phyloP scores from a whole-genome alignment of 2,113 vertebrate species.

The Paradisaea rubra region DNA sequence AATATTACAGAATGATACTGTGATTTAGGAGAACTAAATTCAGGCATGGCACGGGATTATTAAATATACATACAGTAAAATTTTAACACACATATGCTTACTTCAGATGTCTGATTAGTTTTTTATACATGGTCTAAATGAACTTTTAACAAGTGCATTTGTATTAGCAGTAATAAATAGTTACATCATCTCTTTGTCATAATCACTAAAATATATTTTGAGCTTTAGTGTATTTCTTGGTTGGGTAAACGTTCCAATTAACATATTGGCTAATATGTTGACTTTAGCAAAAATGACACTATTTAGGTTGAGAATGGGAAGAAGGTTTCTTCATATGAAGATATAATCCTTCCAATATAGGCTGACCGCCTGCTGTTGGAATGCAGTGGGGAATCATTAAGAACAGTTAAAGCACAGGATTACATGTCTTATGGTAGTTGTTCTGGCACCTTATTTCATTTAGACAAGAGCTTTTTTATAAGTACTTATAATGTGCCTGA shows the following conservation, averaged over 20 bases:
- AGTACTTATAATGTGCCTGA: not conserved
- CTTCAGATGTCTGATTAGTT: not conserved
- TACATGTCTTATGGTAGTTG: not conserved
- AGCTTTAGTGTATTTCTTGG: not conserved
- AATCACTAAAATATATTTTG: not conserved
- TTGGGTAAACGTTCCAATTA: not conserved
- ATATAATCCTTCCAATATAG: not conserved
- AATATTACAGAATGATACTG: not conserved
- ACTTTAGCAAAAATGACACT: not conserved
- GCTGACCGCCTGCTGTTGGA: not conserved
- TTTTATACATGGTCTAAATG: not conserved
- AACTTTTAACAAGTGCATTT: not conserved
- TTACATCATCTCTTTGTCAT: not conserved
- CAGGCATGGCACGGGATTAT: not conserved
- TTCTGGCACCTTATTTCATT: not conserved
- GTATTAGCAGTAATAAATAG: not conserved
- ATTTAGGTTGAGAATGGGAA: not conserved
- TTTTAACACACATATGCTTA: not conserved
- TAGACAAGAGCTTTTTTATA: not conserved
- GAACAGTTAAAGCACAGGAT: not conserved
- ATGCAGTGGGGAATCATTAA: not conserved
- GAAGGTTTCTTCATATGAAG: not conserved
- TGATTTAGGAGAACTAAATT: not conserved
- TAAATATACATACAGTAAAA: not conserved
- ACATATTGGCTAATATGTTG: not conserved